Evolutionary conservation across 2,113 vertebrate genomes (phyloP).

Genomic region (Perognathus longimembris): DNA sequence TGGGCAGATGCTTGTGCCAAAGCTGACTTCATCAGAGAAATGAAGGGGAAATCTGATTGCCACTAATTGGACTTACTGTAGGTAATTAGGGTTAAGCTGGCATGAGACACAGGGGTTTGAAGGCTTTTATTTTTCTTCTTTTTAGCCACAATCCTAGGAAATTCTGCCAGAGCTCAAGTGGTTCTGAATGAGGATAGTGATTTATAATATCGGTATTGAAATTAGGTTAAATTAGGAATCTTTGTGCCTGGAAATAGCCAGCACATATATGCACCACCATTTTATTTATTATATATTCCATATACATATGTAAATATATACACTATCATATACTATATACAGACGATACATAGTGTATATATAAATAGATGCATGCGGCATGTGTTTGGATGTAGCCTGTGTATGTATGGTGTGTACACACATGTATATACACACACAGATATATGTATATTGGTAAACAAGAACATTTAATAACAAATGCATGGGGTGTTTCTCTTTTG

Average conservation of each 20-base stretch:
- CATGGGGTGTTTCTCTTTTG: background rate
- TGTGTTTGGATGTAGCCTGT: too few species aligned
- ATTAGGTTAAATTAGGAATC: background rate
- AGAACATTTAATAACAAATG: background rate
- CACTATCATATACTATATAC: background rate
- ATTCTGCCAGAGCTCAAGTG: background rate
- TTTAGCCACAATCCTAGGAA: background rate
- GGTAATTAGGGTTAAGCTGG: conserved; percentile 68
- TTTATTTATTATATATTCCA: background rate
- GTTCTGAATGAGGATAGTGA: background rate
- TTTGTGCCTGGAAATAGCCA: background rate
- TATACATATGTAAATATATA: background rate
- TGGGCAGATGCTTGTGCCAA: conserved; percentile 48
- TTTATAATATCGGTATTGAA: background rate
- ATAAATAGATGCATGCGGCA: too few species aligned
- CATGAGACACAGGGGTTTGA: conserved; percentile 33
- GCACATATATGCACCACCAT: too few species aligned
- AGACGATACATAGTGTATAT: background rate
- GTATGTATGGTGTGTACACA: too few species aligned
- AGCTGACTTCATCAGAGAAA: conserved; percentile 56
- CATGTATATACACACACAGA: background rate
- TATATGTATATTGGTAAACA: background rate
- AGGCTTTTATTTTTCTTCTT: conserved; percentile 3
- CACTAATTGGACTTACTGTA: conserved; percentile 66
- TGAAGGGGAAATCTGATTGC: conserved; percentile 69